Evolutionary conservation across 2,797 vertebrate species (phyloP), one percentile per base, ranked within the genome.

Genomic region (Rhinatrema bivittatum): DNA sequence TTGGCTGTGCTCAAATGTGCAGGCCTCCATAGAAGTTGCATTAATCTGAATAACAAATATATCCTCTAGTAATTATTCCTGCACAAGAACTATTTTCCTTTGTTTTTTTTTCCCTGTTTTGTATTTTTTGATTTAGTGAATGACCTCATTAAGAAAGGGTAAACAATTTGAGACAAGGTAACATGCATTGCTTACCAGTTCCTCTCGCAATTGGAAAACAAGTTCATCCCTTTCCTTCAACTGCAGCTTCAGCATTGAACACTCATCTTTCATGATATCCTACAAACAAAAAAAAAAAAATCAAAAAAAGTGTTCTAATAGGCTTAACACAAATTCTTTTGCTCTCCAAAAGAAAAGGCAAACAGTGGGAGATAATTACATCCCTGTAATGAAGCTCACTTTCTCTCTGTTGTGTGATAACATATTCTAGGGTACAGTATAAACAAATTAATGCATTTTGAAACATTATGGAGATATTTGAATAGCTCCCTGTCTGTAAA

Each of bases 181-280:
- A 14, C 5, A 50, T 9, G 10, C 39, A 7, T 34, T 34, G 60
- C 89, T 89, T 79, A 98, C 95, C 91, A 98, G 79, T 64, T 98
- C 91, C 56, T 82, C 85, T 39, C 87, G 90, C 38, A 98, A 91
- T 62, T 86, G 80, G 32, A 79, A 68, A 68, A 98, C 95, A 56
- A 93, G 63, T 56, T 96, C 92, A 5, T 98, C 95, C 66, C 82
- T 93, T 67, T 97, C 93, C 54, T 84, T 91, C 68, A 98, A 78
- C 50, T 96, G 92, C 46, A 91, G 84, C 60, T 87, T 84, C 60
- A 98, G 68, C 39, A 79, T 29, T 1, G 77, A 78, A 36, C 74
- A 83, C 62, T 98, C 95, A 60, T 98, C 93, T 88, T 87, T 91
- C 68, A 75, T 74, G 42, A 82, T 70, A 62, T 98, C 93, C 93